Evolutionary conservation across 1,140 invertebrate species (phyloP).

Genomic region (Laupala kohalensis): DNA sequence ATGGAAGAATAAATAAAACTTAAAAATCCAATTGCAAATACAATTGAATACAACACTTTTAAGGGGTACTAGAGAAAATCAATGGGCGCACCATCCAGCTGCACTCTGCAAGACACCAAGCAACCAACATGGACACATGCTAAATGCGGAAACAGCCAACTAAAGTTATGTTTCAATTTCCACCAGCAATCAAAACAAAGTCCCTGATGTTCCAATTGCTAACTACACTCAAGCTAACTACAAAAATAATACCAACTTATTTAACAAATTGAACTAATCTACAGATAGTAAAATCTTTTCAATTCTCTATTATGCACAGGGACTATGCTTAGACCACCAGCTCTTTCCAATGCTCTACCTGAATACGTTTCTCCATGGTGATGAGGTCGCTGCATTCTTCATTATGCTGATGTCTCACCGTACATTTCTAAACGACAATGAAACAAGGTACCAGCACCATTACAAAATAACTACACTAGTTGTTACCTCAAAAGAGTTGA

Average conservation of each 20-base stretch:
- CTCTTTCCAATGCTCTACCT: constrained; percentile 30
- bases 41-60: background rate
- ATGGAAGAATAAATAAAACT: background rate
- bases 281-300: too few species aligned
- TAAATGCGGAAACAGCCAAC: background rate
- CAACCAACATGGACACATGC: background rate
- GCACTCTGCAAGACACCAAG: background rate
- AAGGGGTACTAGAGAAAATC: background rate
- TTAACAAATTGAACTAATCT: too few species aligned
- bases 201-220: background rate
- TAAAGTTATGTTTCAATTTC: background rate
- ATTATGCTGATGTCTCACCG: constrained; percentile 79
- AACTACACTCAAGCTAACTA: background rate
- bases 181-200: background rate
- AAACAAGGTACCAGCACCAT: constrained; percentile 15
- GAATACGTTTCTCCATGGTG: constrained; percentile 85
- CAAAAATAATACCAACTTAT: too few species aligned
- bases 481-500: background rate
- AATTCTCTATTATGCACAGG: too few species aligned
- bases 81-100: background rate
- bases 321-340: background rate
- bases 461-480: background rate
- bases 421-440: constrained; percentile 53
- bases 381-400: constrained; percentile 87
- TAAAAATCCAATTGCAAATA: background rate